Evolutionary conservation across 2,113 vertebrate species (phyloP).

Genomic region (Gnathonemus echidnorhynchus): DNA sequence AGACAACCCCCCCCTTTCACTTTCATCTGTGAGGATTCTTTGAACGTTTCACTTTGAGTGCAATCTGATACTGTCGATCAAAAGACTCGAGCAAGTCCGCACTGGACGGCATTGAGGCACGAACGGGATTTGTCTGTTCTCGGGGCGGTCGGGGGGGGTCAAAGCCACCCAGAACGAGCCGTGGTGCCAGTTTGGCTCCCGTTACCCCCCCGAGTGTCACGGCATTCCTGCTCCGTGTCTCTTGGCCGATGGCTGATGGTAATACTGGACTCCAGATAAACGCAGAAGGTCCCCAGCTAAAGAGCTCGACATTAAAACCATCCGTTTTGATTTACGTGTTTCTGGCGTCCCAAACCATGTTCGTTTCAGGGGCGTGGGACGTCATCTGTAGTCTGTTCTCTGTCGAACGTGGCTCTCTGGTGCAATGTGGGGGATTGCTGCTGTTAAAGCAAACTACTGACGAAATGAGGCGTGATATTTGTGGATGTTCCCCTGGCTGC

Average conservation of each 20-base stretch:
- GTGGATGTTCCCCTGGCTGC: not conserved
- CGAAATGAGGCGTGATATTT: not conserved
- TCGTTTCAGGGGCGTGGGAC: not conserved
- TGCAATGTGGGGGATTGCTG: not conserved
- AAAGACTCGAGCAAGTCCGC: slow-evolving; percentile 14
- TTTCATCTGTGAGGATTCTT: slow-evolving; percentile 57
- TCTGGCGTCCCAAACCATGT: not conserved
- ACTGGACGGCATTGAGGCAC: not conserved
- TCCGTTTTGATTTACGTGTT: not conserved
- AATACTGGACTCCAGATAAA: not conserved
- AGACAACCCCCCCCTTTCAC: slow-evolving; percentile 38
- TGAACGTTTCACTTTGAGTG: slow-evolving; percentile 58
- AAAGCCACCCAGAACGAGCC: not conserved
- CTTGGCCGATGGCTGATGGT: not conserved
- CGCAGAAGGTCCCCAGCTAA: not conserved
- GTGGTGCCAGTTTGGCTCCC: not conserved
- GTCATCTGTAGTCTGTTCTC: not conserved
- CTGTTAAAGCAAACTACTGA: not conserved
- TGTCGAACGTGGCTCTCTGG: not conserved
- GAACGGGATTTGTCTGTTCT: not conserved
- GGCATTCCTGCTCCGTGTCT: not conserved
- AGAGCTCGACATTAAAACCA: not conserved
- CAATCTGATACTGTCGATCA: slow-evolving; percentile 54
- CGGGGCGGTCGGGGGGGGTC: not conserved
- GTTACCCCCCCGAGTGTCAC: not conserved